These are phyloP conservation scores for Diorhabda carinulata DNA, from an alignment of 1,140 invertebrate species.

Conservation along the genomic window DNA sequence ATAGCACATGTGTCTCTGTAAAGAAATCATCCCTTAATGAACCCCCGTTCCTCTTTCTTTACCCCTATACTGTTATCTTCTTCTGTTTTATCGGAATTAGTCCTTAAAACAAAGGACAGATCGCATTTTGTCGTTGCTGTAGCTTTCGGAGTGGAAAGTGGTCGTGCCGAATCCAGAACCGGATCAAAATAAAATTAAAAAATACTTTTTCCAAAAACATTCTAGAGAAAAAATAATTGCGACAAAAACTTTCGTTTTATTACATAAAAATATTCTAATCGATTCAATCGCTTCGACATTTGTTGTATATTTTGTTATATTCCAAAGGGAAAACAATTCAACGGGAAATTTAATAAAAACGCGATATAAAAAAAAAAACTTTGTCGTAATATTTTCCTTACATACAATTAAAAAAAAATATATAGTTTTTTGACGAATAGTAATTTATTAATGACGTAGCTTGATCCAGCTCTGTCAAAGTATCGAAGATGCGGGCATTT, in stretches of 20 bases:
- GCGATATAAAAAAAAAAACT: no score
- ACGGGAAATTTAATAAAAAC: no score
- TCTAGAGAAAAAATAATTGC: no score
- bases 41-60: constrained; percentile 2
- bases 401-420: no score
- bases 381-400: no score
- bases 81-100: constrained; percentile 2
- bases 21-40: constrained; percentile 27
- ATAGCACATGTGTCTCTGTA: constrained; percentile 33
- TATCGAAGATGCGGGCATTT: constrained; percentile 31
- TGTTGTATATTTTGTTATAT: no score
- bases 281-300: no score
- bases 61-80: not conserved
- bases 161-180: not conserved
- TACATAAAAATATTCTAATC: no score
- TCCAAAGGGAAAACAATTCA: no score
- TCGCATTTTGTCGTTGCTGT: not conserved
- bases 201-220: no score
- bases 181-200: no score
- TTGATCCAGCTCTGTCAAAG: not conserved
- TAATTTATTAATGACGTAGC: not conserved
- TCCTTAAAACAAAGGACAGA: constrained; percentile 2
- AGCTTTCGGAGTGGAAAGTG: not conserved
- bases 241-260: no score
- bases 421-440: not conserved